Evolutionary conservation across 1,140 invertebrate genomes (phyloP).

Genomic region (Daktulosphaira vitifoliae): DNA sequence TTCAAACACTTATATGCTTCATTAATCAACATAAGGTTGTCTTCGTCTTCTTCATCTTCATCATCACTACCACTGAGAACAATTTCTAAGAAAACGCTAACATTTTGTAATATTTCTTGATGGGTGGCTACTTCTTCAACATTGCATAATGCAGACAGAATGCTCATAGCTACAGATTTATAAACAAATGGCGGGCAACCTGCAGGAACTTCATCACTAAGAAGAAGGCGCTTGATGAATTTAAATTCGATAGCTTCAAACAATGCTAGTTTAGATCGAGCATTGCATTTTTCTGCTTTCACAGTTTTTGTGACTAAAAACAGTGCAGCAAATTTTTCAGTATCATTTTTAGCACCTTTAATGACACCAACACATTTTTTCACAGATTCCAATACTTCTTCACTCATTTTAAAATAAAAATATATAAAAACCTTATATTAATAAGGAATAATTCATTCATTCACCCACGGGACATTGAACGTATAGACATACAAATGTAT

Average conservation of each 20-base stretch:
- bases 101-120: constrained; percentile 68
- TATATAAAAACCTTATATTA: neutral
- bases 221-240: constrained; percentile 71
- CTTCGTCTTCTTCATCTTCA: constrained; percentile 51
- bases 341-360: constrained; percentile 68
- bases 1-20: constrained; percentile 78
- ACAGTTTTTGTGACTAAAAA: constrained; percentile 84
- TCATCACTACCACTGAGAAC: constrained; percentile 65
- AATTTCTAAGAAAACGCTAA: constrained; percentile 71
- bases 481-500: neutral
- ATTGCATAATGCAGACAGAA: constrained; percentile 70
- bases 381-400: constrained; percentile 62
- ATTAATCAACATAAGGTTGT: constrained; percentile 76
- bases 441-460: too few relatives aligned
- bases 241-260: constrained; percentile 81
- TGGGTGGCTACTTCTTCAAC: constrained; percentile 69
- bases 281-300: constrained; percentile 65
- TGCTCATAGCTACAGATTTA: constrained; percentile 77
- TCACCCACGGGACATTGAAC: neutral
- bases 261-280: constrained; percentile 61
- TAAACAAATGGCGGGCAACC: constrained; percentile 79
- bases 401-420: neutral
- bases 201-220: constrained; percentile 60
- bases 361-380: constrained; percentile 71
- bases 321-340: constrained; percentile 81